Evolutionary conservation across 2,888 invertebrate genomes (phyloP), one percentile per base, ranked within the genome.

Genomic region (Sminthurinus aureus): DNA sequence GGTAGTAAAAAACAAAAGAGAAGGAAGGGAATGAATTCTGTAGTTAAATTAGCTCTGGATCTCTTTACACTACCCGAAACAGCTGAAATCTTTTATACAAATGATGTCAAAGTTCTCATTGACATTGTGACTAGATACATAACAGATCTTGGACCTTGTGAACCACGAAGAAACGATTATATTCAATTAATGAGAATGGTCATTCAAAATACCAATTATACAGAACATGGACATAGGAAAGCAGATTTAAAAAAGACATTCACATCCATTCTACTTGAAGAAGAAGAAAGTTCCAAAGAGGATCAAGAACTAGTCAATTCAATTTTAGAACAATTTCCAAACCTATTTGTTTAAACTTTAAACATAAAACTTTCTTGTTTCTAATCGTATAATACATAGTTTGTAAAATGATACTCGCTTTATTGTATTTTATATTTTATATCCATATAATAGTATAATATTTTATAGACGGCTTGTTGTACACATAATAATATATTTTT

Each of bases 41-140:
- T 98, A 12, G 91, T 97, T 77, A 98, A 98, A 91, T 92, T 98
- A 88, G 94, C 96, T 88, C 94, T 94, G 74, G 98, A 98, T 90
- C 91, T 98, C 87, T 97, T 97, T 90, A 94, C 94, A 85, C 93
- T 93, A 88, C 93, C 93, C 87, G 92, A 93, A 86, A 96, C 97
- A 0, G 95, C 98, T 0, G 93, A 94, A 87, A 93, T 98, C 86
- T 96, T 98, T 91, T 98, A 98, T 91, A 96, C 97, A 0, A 98
- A 98, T 90, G 98, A 98, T 90, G 94, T 96, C 71, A 96, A 96
- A 91, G 98, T 98, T 73, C 93, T 98, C 84, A 94, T 98, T 85
- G 98, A 98, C 90, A 98, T 98, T 89, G 94, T 98, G 82, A 94
- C 97, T 79, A 92, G 98, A 78, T 96, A 97, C 90, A 92, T 98